Conservation (phyloP, 2,888 invertebrate species). For the Aromia moschata region DNA sequence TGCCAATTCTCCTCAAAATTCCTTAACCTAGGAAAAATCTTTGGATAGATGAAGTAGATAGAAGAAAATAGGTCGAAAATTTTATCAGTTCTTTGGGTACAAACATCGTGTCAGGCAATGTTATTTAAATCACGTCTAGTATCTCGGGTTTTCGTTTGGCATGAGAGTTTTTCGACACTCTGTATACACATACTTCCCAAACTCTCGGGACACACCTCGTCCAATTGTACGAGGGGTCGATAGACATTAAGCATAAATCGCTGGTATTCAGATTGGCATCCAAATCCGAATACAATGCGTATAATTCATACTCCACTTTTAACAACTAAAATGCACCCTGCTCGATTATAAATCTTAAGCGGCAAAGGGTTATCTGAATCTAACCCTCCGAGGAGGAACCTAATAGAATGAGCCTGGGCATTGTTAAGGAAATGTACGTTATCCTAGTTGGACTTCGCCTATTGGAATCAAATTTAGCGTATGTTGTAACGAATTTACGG, state of each 20-base stretch:
- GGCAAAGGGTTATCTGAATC: constrained; percentile 52
- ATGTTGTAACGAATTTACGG: constrained; percentile 48
- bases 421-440: constrained; percentile 46
- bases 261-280: constrained; percentile 40
- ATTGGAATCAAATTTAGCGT: constrained; percentile 55
- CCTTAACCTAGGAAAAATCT: too few relatives aligned
- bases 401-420: constrained; percentile 15
- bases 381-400: constrained; percentile 31
- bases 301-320: constrained; percentile 44
- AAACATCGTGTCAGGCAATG: too few relatives aligned
- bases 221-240: constrained; percentile 13
- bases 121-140: too few relatives aligned
- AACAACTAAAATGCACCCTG: constrained; percentile 43
- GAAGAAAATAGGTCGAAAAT: too few relatives aligned
- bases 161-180: too few relatives aligned
- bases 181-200: too few relatives aligned
- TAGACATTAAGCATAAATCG: constrained; percentile 45
- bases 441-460: constrained; percentile 52
- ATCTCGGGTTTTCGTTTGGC: too few relatives aligned
- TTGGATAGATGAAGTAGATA: too few relatives aligned
- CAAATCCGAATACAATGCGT: constrained; percentile 48
- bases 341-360: constrained; percentile 54
- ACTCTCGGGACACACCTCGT: too few relatives aligned
- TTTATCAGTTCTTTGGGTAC: too few relatives aligned
- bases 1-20: too few relatives aligned